phyloP scores from a whole-genome alignment of 2,113 vertebrate species.

The Protobothrops flavoviridis region DNA sequence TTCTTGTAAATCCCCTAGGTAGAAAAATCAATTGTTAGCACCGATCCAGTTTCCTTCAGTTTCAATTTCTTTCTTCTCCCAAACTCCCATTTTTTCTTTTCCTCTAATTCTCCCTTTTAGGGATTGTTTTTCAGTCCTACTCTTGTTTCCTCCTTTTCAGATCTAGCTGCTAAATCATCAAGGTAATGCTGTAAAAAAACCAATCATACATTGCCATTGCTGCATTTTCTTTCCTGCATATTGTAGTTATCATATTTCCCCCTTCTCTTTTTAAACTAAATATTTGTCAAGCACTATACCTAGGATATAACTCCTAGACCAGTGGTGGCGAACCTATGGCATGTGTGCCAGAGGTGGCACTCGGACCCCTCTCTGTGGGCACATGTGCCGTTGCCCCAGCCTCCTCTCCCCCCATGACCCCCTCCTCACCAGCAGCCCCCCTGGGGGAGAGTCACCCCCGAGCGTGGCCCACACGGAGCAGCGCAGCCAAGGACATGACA shows the following conservation, averaged over 20 bases:
- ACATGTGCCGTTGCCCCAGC: no score
- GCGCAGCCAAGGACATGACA: no score
- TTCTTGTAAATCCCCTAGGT: neutral
- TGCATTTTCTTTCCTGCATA: neutral
- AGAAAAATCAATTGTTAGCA: neutral
- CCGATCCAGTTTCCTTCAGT: neutral
- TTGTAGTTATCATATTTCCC: neutral
- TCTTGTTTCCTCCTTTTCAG: neutral
- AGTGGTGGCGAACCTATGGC: no score
- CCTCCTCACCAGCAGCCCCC: no score
- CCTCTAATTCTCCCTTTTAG: neutral
- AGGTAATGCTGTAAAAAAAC: neutral
- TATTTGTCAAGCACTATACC: neutral
- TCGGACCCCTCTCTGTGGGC: no score
- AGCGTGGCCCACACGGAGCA: no score
- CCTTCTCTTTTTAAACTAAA: neutral
- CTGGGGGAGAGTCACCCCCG: no score
- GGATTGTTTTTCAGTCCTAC: neutral
- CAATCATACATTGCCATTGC: neutral
- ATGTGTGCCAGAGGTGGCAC: no score
- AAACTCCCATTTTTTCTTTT: neutral
- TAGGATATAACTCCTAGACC: neutral
- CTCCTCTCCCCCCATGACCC: no score
- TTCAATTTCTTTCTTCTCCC: neutral
- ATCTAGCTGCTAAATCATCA: neutral